These are phyloP conservation scores for Orthosia gracilis DNA, from an alignment of 2,888 invertebrate species.

Conservation along the genomic window DNA sequence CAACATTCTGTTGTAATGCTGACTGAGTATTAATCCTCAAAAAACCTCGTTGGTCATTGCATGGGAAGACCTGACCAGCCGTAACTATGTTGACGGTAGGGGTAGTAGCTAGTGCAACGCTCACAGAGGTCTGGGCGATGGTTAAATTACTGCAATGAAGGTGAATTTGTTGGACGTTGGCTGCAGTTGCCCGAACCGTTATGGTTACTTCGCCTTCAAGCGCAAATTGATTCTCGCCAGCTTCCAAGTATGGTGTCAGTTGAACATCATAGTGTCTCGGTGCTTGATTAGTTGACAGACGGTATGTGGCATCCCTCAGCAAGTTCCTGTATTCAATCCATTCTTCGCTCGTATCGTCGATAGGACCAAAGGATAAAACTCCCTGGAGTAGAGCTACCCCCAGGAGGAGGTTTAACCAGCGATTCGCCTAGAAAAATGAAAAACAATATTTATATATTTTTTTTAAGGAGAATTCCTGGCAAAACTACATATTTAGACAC, in stretches of 20 bases:
- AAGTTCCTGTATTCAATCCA: slow-evolving; percentile 77
- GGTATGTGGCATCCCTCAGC: slow-evolving; percentile 79
- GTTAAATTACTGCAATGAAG: slow-evolving; percentile 84
- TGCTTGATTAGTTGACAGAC: slow-evolving; percentile 85
- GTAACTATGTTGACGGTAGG: slow-evolving; percentile 62
- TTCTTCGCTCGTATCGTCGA: slow-evolving; percentile 81
- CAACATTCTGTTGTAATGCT: slow-evolving; percentile 61
- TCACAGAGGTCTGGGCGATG: slow-evolving; percentile 80
- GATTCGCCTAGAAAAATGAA: slow-evolving; percentile 71
- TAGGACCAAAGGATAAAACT: slow-evolving; percentile 76
- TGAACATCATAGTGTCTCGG: slow-evolving; percentile 90
- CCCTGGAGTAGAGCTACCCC: slow-evolving; percentile 79
- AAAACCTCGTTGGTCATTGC: slow-evolving; percentile 78
- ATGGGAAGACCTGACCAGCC: slow-evolving; percentile 69
- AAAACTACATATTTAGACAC: not conserved
- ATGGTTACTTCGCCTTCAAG: slow-evolving; percentile 87
- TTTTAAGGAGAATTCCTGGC: not conserved
- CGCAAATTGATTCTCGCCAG: slow-evolving; percentile 72
- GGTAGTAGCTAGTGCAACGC: slow-evolving; percentile 65
- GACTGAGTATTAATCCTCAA: slow-evolving; percentile 74
- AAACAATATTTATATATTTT: not conserved
- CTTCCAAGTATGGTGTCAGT: slow-evolving; percentile 87
- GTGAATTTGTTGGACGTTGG: slow-evolving; percentile 75
- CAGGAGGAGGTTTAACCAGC: slow-evolving; percentile 78
- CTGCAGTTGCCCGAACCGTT: slow-evolving; percentile 66